These are phyloP conservation scores for Coranthus polyacanthus DNA, from an alignment of 2,797 vertebrate genomes.

Conservation along the genomic window DNA sequence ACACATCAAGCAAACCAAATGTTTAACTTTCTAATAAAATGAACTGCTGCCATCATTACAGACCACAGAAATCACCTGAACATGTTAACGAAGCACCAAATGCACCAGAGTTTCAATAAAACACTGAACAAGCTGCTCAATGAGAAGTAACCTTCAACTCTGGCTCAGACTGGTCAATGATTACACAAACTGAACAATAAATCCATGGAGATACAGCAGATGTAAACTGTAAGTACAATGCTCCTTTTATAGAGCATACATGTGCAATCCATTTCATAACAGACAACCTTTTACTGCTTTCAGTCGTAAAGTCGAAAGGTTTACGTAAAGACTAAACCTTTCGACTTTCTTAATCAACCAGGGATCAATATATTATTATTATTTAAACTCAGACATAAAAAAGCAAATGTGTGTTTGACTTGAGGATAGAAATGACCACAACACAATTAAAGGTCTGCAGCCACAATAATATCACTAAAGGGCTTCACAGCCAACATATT, in stretches of 20 bases:
- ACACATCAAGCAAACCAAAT: not conserved
- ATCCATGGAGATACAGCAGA: conserved; percentile 5
- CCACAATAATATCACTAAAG: too few relatives aligned
- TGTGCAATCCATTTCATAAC: conserved; percentile 2
- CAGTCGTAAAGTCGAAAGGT: too few relatives aligned
- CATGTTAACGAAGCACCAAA: not conserved
- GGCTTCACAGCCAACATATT: too few relatives aligned
- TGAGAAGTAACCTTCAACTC: conserved; percentile 24
- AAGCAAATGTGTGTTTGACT: too few relatives aligned
- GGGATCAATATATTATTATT: too few relatives aligned
- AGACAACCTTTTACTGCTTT: not conserved
- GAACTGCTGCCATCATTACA: not conserved
- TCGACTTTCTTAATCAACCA: too few relatives aligned
- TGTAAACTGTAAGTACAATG: not conserved
- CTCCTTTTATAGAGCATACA: too few relatives aligned
- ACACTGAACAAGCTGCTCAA: not conserved
- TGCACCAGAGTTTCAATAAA: not conserved
- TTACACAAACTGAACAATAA: conserved; percentile 33
- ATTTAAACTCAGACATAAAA: too few relatives aligned
- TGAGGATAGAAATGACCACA: too few relatives aligned
- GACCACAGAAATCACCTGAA: not conserved
- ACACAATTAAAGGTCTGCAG: too few relatives aligned
- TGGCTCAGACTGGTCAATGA: conserved; percentile 43
- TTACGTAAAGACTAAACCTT: too few relatives aligned
- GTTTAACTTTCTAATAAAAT: conserved; percentile 4